phyloP scores from a whole-genome alignment of 2,888 invertebrate genomes.

The Melipona bicolor region DNA sequence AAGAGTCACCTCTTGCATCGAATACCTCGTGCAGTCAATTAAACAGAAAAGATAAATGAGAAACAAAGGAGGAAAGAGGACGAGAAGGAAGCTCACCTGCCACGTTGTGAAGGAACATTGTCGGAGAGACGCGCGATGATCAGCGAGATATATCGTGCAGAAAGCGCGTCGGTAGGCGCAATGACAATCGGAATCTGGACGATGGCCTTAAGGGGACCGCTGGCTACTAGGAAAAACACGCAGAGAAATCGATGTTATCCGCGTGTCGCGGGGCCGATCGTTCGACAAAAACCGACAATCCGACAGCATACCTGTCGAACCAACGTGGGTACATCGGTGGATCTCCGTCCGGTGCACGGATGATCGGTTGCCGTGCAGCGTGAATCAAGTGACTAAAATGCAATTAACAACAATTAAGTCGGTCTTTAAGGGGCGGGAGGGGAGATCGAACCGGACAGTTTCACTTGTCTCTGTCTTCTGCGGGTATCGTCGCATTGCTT shows the following conservation, averaged over 20 bases:
- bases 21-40: not conserved
- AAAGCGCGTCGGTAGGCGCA: conserved; percentile 48
- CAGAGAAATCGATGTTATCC: conserved; percentile 72
- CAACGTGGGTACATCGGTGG: conserved; percentile 50
- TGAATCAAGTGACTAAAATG: conserved; percentile 75
- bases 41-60: not conserved
- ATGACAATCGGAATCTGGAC: conserved; percentile 69
- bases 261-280: conserved; percentile 54
- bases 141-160: conserved; percentile 58
- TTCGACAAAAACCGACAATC: conserved; percentile 66
- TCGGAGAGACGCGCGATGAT: conserved; percentile 43
- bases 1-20: not conserved
- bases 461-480: conserved; percentile 30
- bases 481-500: not conserved
- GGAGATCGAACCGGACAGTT: conserved; percentile 44
- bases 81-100: conserved; percentile 49
- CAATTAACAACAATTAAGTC: conserved; percentile 76
- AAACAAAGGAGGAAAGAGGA: not conserved
- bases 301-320: conserved; percentile 66
- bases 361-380: conserved; percentile 17
- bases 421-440: conserved; percentile 52
- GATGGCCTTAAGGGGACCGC: conserved; percentile 64
- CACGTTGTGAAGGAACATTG: conserved; percentile 32
- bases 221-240: conserved; percentile 54
- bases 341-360: conserved; percentile 31